Evolutionary conservation across 2,888 invertebrate genomes (phyloP).

Genomic region (Colletes collaris): DNA sequence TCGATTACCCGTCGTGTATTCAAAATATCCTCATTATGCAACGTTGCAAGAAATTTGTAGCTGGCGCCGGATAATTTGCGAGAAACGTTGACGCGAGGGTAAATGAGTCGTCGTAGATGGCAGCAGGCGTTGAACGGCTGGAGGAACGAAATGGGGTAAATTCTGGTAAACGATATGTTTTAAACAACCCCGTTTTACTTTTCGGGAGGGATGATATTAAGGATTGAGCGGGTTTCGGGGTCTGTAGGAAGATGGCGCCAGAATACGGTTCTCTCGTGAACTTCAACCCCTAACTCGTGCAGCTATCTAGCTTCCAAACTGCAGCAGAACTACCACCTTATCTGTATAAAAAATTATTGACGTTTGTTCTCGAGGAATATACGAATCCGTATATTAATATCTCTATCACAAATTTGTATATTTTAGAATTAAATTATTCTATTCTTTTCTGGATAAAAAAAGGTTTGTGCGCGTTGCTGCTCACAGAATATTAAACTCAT

Average conservation of each 20-base stretch:
- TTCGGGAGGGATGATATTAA: constrained; percentile 53
- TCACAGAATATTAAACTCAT: too few relatives aligned
- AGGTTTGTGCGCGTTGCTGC: too few relatives aligned
- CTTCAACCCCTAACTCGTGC: constrained; percentile 22
- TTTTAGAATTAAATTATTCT: too few relatives aligned
- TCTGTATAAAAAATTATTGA: neutral
- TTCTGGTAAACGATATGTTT: constrained; percentile 59
- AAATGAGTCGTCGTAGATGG: constrained; percentile 49
- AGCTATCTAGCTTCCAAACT: neutral
- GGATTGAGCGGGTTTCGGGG: constrained; percentile 51
- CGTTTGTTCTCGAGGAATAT: neutral
- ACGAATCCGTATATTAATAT: neutral
- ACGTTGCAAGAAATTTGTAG: neutral
- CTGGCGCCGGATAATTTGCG: constrained; percentile 19
- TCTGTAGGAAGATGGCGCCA: constrained; percentile 58
- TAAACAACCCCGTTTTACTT: constrained; percentile 54
- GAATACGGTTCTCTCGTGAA: constrained; percentile 33
- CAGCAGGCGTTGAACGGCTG: constrained; percentile 49
- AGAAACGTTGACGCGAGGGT: neutral
- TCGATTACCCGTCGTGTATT: neutral
- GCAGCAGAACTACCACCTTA: too few relatives aligned
- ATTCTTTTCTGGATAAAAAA: too few relatives aligned
- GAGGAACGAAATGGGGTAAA: constrained; percentile 29
- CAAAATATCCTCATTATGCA: neutral
- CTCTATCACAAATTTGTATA: too few relatives aligned